Percentiles rank a stretch among this genome's conserved stretches.
phyloP scores from a whole-genome alignment of 2,888 invertebrate genomes.

The Leptopilina myrica region DNA sequence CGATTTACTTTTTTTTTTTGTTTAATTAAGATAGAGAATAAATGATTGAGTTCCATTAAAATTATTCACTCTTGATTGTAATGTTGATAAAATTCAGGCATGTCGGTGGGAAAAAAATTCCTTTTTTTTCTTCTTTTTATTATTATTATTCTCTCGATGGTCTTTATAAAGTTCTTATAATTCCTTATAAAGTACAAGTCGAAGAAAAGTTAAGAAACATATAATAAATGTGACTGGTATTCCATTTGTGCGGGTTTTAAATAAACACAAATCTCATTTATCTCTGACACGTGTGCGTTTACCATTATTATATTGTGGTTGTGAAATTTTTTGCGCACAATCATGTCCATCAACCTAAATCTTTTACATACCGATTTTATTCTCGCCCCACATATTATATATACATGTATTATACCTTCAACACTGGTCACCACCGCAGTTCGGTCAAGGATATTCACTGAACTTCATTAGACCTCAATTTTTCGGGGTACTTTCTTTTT shows the following conservation, averaged over 20 bases:
- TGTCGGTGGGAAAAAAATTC: too few species aligned
- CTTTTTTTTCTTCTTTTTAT: too few species aligned
- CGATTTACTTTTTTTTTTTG: neutral
- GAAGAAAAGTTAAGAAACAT: constrained; percentile 4
- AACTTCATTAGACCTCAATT: constrained; percentile 13
- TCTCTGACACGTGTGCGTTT: constrained; percentile 14
- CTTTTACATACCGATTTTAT: constrained; percentile 14
- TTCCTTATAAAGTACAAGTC: neutral
- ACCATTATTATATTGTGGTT: constrained; percentile 16
- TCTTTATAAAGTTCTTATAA: constrained; percentile 10
- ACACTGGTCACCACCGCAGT: too few species aligned
- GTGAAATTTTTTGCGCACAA: constrained; percentile 22
- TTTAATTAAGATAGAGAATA: too few species aligned
- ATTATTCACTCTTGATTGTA: too few species aligned
- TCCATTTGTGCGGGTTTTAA: neutral
- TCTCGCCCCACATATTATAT: neutral
- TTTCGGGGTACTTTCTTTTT: neutral
- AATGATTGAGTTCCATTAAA: too few species aligned
- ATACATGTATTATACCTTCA: neutral
- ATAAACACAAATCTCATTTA: constrained; percentile 1
- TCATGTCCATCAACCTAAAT: constrained; percentile 33
- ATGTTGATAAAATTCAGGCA: too few species aligned
- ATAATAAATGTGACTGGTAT: constrained; percentile 16
- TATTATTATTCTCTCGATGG: neutral
- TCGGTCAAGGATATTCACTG: constrained; percentile 1